Percentiles rank a stretch among this genome's conserved stretches.
These are phyloP conservation scores for Syngnathus acus DNA, from an alignment of 2,797 vertebrate genomes.

Conservation along the genomic window DNA sequence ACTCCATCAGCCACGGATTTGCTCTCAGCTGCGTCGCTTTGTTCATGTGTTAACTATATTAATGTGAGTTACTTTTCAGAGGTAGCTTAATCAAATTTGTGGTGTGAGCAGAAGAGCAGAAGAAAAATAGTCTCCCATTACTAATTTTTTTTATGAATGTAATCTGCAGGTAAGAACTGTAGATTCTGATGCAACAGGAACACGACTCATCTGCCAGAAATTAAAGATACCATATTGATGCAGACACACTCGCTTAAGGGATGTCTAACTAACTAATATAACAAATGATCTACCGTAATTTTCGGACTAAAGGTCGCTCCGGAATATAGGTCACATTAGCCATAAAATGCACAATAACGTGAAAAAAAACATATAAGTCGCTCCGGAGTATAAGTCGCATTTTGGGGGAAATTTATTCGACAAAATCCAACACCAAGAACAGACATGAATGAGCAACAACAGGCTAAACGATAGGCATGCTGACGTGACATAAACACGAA, in stretches of 20 bases:
- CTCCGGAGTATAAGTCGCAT: too few species aligned
- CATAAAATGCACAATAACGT: too few species aligned
- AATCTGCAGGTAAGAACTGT: constrained; percentile 53
- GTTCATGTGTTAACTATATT: neutral
- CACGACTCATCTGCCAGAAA: constrained; percentile 45
- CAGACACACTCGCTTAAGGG: constrained; percentile 20
- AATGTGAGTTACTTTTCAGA: neutral
- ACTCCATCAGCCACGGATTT: neutral
- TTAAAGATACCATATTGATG: constrained; percentile 46
- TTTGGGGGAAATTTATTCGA: too few species aligned
- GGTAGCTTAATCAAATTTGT: neutral
- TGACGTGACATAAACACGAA: too few species aligned
- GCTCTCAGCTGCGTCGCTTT: neutral
- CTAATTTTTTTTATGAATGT: constrained; percentile 60
- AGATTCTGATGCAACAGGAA: constrained; percentile 59
- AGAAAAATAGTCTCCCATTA: constrained; percentile 58
- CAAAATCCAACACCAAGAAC: too few species aligned
- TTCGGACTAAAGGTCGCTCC: too few species aligned
- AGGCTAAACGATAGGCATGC: too few species aligned
- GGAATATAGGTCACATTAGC: too few species aligned
- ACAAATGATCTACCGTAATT: too few species aligned
- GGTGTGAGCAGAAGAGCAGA: neutral
- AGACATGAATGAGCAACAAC: too few species aligned
- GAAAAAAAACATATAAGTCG: too few species aligned
- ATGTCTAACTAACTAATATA: too few species aligned